phyloP scores from a whole-genome alignment of 2,888 invertebrate species.

The Leucozona laternaria region DNA sequence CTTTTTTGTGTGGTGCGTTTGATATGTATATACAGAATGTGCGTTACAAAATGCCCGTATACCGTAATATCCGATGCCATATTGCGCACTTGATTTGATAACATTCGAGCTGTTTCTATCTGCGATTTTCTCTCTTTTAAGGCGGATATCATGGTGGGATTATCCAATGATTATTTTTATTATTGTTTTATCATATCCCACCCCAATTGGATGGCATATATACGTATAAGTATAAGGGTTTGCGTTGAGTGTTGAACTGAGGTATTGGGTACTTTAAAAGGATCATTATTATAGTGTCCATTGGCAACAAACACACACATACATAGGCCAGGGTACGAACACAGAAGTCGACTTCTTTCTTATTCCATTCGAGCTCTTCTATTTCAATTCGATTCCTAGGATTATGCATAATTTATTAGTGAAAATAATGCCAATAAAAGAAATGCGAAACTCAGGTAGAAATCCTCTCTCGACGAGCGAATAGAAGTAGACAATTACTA shows the following conservation, averaged over 20 bases:
- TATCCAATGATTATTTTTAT: slow-evolving; percentile 39
- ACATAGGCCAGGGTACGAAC: too few relatives aligned
- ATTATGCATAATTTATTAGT: slow-evolving; percentile 26
- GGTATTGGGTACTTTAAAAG: slow-evolving; percentile 2
- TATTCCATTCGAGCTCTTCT: slow-evolving; percentile 3
- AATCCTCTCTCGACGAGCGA: neutral
- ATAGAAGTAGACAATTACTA: slow-evolving; percentile 9
- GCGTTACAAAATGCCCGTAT: neutral
- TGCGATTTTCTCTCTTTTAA: slow-evolving; percentile 4
- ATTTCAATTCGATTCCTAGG: slow-evolving; percentile 17
- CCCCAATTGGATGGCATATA: slow-evolving; percentile 2
- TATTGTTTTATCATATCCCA: slow-evolving; percentile 32
- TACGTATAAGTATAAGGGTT: neutral
- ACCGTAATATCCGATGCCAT: neutral
- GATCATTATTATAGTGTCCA: slow-evolving; percentile 22
- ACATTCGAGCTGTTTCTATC: slow-evolving; percentile 14
- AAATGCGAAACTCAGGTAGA: neutral
- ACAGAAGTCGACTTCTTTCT: neutral
- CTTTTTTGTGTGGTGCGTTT: neutral
- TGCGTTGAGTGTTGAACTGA: neutral
- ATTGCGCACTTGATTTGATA: slow-evolving; percentile 31
- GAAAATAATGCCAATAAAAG: slow-evolving; percentile 6
- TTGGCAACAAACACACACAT: neutral
- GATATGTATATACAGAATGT: neutral
- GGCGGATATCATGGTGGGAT: slow-evolving; percentile 17